Conservation (phyloP, 2,113 vertebrate genomes). For the Corydoras maculifer region DNA sequence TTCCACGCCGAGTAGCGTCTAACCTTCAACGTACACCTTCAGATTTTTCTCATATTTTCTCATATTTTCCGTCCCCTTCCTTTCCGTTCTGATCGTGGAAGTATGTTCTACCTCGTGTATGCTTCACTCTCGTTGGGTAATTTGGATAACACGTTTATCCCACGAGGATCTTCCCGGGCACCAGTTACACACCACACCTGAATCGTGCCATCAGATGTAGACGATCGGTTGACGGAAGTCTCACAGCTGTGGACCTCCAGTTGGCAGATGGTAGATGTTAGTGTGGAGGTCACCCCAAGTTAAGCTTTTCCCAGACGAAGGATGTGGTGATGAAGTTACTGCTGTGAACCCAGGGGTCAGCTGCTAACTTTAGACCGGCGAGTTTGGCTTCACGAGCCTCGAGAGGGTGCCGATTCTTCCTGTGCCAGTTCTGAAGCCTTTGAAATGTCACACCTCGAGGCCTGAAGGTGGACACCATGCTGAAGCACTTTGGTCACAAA, state of each 20-base stretch:
- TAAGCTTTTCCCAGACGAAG: constrained; percentile 16
- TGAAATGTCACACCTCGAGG: constrained; percentile 41
- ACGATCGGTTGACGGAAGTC: background rate
- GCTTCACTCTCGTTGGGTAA: no score
- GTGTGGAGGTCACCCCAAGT: constrained; percentile 11
- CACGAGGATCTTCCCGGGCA: background rate
- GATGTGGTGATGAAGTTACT: constrained; percentile 33
- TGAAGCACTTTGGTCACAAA: background rate
- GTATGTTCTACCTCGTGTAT: no score
- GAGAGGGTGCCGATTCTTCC: constrained; percentile 41
- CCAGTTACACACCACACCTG: background rate
- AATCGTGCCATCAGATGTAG: background rate
- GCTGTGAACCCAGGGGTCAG: constrained; percentile 27
- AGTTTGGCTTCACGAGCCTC: constrained; percentile 32
- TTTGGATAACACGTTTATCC: background rate
- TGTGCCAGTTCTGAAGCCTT: constrained; percentile 42
- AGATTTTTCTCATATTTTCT: background rate
- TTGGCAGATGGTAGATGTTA: constrained; percentile 23
- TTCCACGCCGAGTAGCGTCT: constrained; percentile 17
- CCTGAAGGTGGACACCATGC: constrained; percentile 20
- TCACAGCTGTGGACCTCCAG: background rate
- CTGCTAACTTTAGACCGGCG: constrained; percentile 31
- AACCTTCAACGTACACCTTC: constrained; percentile 25
- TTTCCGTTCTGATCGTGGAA: no score
- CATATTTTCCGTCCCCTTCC: no score